These are phyloP conservation scores for Pseudopodoces humilis DNA, from an alignment of 2,113 vertebrate genomes.

Conservation along the genomic window DNA sequence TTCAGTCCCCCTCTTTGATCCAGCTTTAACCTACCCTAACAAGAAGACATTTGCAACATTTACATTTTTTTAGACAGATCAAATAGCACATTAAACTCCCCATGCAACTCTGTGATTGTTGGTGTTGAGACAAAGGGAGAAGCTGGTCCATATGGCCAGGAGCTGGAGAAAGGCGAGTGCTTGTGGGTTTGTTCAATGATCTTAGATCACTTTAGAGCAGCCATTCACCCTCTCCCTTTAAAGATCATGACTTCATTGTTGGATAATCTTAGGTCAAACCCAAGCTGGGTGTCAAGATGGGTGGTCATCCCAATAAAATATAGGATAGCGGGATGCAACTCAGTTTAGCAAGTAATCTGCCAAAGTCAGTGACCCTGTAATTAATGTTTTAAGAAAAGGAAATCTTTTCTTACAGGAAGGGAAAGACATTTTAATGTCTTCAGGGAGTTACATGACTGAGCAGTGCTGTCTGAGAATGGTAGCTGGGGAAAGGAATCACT, in stretches of 20 bases:
- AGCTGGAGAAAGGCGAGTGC: background rate
- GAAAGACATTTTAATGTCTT: conserved; percentile 62
- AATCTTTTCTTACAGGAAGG: conserved; percentile 51
- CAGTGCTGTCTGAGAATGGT: background rate
- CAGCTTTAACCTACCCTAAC: background rate
- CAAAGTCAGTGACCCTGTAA: conserved; percentile 52
- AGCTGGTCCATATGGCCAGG: background rate
- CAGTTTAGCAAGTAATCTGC: conserved; percentile 48
- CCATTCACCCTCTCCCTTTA: background rate
- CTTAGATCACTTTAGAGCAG: background rate
- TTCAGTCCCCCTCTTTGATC: background rate
- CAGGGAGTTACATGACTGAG: conserved; percentile 4
- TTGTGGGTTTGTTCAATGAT: background rate
- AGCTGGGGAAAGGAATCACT: background rate
- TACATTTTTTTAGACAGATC: background rate
- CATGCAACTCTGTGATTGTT: background rate
- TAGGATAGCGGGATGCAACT: conserved; percentile 44
- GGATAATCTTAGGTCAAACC: conserved; percentile 40
- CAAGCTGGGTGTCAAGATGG: conserved; percentile 46
- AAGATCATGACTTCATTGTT: background rate
- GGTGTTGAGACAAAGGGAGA: background rate
- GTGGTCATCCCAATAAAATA: conserved; percentile 52
- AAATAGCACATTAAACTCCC: background rate
- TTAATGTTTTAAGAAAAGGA: conserved; percentile 49
- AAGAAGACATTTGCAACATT: background rate